phyloP scores from a whole-genome alignment of 2,113 vertebrate genomes.

The Casuarius casuarius region DNA sequence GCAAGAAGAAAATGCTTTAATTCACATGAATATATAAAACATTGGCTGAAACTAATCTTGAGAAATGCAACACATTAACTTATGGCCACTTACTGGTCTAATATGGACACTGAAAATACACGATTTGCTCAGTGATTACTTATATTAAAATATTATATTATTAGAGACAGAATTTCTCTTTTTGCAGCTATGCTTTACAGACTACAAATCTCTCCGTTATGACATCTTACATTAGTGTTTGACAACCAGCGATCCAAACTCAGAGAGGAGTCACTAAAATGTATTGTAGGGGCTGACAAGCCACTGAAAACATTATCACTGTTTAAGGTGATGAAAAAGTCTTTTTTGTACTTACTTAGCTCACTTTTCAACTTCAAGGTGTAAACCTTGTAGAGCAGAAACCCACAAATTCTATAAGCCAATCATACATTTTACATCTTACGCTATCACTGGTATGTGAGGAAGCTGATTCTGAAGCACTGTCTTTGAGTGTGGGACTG shows the following conservation, averaged over 20 bases:
- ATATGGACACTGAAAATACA: neutral
- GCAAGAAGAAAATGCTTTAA: neutral
- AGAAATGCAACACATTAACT: neutral
- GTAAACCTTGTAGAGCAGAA: neutral
- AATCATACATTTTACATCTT: neutral
- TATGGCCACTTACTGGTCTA: constrained; percentile 14
- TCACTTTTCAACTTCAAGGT: neutral
- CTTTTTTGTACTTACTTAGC: neutral
- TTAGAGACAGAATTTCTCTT: neutral
- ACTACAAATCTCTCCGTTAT: neutral
- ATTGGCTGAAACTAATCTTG: neutral
- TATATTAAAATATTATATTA: neutral
- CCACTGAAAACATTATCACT: neutral
- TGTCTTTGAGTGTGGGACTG: neutral
- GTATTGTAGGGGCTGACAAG: neutral
- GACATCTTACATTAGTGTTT: neutral
- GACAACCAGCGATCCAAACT: neutral
- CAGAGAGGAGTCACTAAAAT: neutral
- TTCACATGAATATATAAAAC: neutral
- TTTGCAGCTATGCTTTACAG: neutral
- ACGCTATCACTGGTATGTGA: neutral
- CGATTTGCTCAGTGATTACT: neutral
- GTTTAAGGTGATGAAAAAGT: neutral
- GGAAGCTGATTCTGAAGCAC: neutral
- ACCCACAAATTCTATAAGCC: neutral